phyloP scores from a whole-genome alignment of 2,113 vertebrate genomes.

The Pluvianellus socialis region DNA sequence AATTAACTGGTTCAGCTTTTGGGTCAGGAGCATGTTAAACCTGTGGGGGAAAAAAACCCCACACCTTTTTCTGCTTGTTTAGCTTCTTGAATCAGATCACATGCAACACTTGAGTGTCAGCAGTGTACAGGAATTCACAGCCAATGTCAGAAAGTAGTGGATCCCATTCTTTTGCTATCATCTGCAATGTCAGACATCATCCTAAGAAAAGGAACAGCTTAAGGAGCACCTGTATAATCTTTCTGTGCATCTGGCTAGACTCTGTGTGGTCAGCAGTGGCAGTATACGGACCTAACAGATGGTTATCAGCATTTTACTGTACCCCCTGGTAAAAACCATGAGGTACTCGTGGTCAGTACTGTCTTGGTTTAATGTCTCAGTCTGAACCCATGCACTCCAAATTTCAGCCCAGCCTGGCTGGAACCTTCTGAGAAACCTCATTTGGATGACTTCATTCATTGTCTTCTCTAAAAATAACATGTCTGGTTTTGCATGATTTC shows the following conservation, averaged over 20 bases:
- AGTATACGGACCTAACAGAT: neutral
- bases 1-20: neutral
- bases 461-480: neutral
- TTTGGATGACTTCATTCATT: neutral
- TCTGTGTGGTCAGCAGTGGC: neutral
- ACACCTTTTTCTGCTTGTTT: neutral
- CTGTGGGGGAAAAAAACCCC: accelerated
- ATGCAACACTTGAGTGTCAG: neutral
- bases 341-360: neutral
- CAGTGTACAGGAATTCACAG: neutral
- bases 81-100: neutral
- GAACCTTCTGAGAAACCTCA: neutral
- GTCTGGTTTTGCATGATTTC: neutral
- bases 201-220: neutral
- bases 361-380: neutral
- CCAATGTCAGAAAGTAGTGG: neutral
- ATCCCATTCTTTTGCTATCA: neutral
- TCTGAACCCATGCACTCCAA: neutral
- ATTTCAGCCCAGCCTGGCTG: neutral
- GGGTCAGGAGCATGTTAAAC: neutral
- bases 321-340: neutral
- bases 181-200: neutral
- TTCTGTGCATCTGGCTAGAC: neutral
- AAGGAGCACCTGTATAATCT: neutral
- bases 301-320: neutral